phyloP scores from a whole-genome alignment of 35 echinoderm and acorn worm genomes.

The Heliocidaris erythrogramma region DNA sequence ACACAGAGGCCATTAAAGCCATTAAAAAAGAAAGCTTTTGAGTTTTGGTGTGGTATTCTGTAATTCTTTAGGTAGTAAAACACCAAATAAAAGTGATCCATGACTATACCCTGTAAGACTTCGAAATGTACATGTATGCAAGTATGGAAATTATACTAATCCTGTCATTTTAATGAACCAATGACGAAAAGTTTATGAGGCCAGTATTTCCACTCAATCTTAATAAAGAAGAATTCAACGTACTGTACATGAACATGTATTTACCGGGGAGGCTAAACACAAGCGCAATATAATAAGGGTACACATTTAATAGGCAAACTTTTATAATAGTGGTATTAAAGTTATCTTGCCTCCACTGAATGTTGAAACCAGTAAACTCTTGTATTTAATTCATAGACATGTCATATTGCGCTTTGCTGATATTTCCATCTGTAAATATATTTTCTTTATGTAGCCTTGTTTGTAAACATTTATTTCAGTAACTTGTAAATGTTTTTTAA shows the following conservation, averaged over 20 bases:
- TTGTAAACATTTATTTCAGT: background rate
- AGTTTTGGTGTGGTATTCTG: background rate
- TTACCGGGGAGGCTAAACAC: too few relatives aligned
- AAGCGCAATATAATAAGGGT: too few relatives aligned
- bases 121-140: too few relatives aligned
- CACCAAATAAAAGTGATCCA: background rate
- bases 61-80: background rate
- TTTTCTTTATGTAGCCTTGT: background rate
- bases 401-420: too few relatives aligned
- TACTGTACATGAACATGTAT: too few relatives aligned
- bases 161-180: background rate
- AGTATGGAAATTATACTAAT: background rate
- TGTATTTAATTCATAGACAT: too few relatives aligned
- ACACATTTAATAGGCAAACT: background rate
- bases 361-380: background rate
- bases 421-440: too few relatives aligned
- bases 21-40: background rate
- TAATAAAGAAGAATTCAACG: too few relatives aligned
- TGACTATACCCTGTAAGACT: background rate
- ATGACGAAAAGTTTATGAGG: background rate
- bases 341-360: background rate
- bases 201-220: background rate
- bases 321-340: too few relatives aligned
- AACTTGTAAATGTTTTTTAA: background rate
- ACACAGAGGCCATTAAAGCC: background rate